phyloP scores from a whole-genome alignment of 2,113 vertebrate species.

The Thalassarche chlororhynchos region DNA sequence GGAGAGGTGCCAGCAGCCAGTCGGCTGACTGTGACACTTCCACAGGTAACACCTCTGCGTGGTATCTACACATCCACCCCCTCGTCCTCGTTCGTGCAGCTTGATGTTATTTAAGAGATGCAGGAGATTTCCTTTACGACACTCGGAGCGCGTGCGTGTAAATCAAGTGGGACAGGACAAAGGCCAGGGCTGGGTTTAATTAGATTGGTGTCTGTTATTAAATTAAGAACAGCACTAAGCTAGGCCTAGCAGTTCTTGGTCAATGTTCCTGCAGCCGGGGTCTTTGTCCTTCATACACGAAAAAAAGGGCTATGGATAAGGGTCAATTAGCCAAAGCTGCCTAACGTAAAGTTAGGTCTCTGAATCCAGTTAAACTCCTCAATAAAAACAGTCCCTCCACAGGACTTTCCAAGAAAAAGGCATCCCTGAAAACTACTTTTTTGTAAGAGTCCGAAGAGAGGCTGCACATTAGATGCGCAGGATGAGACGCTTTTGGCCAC shows the following conservation, averaged over 20 bases:
- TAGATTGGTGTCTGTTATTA: background rate
- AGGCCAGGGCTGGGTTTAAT: background rate
- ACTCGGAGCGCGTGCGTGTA: rapidly evolving
- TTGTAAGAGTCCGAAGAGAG: background rate
- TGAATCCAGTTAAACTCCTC: background rate
- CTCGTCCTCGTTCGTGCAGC: background rate
- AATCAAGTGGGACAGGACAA: background rate
- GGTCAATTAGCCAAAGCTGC: background rate
- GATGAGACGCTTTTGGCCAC: background rate
- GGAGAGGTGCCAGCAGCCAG: background rate
- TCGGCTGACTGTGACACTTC: background rate
- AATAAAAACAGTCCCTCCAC: background rate
- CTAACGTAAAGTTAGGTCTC: background rate
- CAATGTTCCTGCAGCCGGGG: background rate
- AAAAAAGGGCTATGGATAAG: background rate
- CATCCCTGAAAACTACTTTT: background rate
- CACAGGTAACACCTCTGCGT: rapidly evolving
- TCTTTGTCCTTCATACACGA: background rate
- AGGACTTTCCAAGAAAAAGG: background rate
- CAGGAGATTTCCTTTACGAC: background rate
- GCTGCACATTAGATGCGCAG: background rate
- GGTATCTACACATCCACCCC: background rate
- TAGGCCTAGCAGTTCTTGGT: background rate
- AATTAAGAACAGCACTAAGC: background rate
- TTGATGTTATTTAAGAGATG: conserved; percentile 2